Percentiles rank a stretch among this genome's conserved stretches.
Evolutionary conservation across 2,113 vertebrate species (phyloP).

Genomic region (Theristicus caerulescens): DNA sequence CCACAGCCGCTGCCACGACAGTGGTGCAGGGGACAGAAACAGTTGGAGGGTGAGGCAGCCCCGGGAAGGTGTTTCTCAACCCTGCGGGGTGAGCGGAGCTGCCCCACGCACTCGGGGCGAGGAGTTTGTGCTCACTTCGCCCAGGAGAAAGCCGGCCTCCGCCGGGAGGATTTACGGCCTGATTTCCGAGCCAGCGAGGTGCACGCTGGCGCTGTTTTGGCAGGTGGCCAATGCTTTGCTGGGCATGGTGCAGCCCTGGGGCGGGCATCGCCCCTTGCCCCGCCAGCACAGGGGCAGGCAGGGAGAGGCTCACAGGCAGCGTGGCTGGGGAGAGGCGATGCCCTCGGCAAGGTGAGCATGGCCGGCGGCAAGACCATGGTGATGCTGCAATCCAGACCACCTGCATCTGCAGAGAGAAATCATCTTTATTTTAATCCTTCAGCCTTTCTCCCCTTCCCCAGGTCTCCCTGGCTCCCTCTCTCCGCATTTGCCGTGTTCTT

Average conservation of each 20-base stretch:
- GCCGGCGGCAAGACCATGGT: fast-evolving
- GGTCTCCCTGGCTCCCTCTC: neutral
- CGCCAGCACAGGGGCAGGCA: fast-evolving
- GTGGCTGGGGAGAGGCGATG: fast-evolving
- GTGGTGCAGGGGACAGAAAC: neutral
- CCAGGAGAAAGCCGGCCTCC: neutral
- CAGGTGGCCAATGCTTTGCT: neutral
- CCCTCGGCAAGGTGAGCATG: fast-evolving
- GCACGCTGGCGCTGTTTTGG: fast-evolving
- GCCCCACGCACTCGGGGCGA: fast-evolving
- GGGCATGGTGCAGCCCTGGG: fast-evolving
- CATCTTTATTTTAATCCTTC: neutral
- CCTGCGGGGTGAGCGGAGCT: neutral
- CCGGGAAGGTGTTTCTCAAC: neutral
- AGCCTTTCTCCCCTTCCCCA: neutral
- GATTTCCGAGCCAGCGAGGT: neutral
- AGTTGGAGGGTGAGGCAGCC: neutral
- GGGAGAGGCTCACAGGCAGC: fast-evolving
- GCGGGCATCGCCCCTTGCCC: fast-evolving
- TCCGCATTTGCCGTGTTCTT: neutral
- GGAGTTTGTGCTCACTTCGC: neutral
- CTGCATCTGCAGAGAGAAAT: neutral
- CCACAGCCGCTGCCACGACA: no score
- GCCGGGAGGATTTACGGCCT: neutral
- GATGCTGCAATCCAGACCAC: neutral